These are phyloP conservation scores for Volucella inanis DNA, from an alignment of 2,888 invertebrate species.

Conservation along the genomic window DNA sequence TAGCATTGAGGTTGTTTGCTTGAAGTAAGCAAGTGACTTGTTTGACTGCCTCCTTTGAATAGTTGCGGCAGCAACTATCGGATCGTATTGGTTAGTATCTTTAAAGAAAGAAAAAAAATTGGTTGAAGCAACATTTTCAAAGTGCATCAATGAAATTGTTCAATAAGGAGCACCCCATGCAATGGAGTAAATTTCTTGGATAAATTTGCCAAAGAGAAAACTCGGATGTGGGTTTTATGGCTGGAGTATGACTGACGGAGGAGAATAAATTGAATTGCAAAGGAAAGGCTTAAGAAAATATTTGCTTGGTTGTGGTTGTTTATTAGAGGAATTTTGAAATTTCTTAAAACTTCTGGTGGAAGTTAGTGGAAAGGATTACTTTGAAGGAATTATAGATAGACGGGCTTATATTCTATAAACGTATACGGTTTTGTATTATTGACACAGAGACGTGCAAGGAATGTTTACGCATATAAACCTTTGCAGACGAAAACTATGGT, in stretches of 20 bases:
- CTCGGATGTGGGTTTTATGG: not conserved
- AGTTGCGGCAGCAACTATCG: not conserved
- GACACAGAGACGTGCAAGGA: too few relatives aligned
- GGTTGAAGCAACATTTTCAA: slow-evolving; percentile 38
- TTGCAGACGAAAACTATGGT: too few relatives aligned
- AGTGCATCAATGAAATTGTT: slow-evolving; percentile 46
- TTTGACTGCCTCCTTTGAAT: slow-evolving; percentile 15
- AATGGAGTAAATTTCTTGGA: not conserved
- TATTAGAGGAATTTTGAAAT: slow-evolving; percentile 9
- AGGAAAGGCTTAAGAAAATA: slow-evolving; percentile 25
- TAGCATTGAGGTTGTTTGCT: slow-evolving; percentile 44
- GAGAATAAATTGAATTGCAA: not conserved
- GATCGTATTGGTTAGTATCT: slow-evolving; percentile 3
- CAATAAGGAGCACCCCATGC: slow-evolving; percentile 16
- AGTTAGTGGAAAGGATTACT: not conserved
- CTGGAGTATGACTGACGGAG: not conserved
- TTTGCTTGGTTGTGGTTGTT: slow-evolving; percentile 31
- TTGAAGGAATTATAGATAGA: not conserved
- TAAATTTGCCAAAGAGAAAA: not conserved
- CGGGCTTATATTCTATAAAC: too few relatives aligned
- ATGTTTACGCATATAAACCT: too few relatives aligned
- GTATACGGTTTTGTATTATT: too few relatives aligned
- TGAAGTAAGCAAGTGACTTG: slow-evolving; percentile 36
- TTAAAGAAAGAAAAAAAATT: not conserved
- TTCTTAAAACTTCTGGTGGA: not conserved